Conservation (phyloP, 2,797 vertebrate species). For the Eulemur albifrons region DNA sequence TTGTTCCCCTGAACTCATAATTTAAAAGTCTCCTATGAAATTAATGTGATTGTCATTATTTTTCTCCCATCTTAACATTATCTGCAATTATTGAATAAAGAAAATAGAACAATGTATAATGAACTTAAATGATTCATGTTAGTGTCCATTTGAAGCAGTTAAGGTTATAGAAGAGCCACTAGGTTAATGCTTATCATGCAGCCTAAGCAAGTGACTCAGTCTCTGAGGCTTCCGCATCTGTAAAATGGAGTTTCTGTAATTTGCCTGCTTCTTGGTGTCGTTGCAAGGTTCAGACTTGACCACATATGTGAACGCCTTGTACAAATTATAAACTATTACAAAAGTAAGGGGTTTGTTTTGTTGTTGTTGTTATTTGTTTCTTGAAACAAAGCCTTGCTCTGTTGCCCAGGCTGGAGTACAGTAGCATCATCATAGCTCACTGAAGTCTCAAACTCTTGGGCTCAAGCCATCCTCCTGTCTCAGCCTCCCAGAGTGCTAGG, state of each 20-base stretch:
- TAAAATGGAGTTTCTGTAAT: neutral
- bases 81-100: neutral
- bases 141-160: neutral
- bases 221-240: neutral
- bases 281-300: neutral
- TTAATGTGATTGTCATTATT: neutral
- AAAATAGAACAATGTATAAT: neutral
- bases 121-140: neutral
- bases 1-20: neutral
- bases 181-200: neutral
- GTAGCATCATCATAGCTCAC: neutral
- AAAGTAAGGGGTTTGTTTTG: neutral
- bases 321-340: neutral
- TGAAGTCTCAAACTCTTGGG: neutral
- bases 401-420: neutral
- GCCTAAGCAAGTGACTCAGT: neutral
- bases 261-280: neutral
- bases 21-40: neutral
- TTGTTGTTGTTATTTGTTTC: neutral
- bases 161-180: neutral
- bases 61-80: neutral
- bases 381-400: neutral
- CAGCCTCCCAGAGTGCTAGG: neutral
- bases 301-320: neutral
- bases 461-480: neutral